Evolutionary conservation across 2,113 vertebrate species (phyloP), one percentile per base, ranked within the genome.

Genomic region (Pseudopipra pipra): DNA sequence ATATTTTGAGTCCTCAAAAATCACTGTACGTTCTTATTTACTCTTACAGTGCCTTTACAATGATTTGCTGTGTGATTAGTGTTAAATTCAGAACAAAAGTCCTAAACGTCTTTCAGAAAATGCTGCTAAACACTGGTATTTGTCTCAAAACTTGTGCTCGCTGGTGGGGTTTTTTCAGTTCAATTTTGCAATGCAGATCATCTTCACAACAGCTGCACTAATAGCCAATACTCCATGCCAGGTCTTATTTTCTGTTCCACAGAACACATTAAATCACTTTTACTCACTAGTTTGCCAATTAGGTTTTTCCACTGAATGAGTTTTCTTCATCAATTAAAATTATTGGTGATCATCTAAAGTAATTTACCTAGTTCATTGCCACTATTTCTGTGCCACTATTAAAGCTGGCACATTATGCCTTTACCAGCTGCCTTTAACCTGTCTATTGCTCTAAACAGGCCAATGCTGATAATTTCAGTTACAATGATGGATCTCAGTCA

Each of bases 271-370:
- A 97, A 97, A 95, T 97, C 97, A 97, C 89, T 96, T 95, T 97
- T 96, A 97, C 79, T 97, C 89, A 90, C 94, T 75, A 96, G 95
- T 96, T 97, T 98, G 96, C 92, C 94, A 97, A 95, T 98, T 98
- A 97, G 56, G 39, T 95, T 97, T 97, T 91, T 95, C 72, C 96
- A 94, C 84, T 97, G 97, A 93, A 98, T 97, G 96, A 96, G 96
- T 97, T 97, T 96, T 97, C 89, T 92, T 98, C 97, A 98, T 98
- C 97, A 97, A 95, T 94, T 95, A 96, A 96, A 97, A 97, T 98
- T 97, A 97, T 96, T 95, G 95, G 95, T 97, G 89, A 97, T 98
- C 91, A 96, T 97, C 94, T 97, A 79, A 97, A 97, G 88, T 91
- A 73, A 98, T 98, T 98, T 97, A 86, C 88, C 80, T 97, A 96